Percentiles rank a stretch among this genome's conserved stretches.
phyloP scores from a whole-genome alignment of 2,797 vertebrate species.

The Rhinatrema bivittatum region DNA sequence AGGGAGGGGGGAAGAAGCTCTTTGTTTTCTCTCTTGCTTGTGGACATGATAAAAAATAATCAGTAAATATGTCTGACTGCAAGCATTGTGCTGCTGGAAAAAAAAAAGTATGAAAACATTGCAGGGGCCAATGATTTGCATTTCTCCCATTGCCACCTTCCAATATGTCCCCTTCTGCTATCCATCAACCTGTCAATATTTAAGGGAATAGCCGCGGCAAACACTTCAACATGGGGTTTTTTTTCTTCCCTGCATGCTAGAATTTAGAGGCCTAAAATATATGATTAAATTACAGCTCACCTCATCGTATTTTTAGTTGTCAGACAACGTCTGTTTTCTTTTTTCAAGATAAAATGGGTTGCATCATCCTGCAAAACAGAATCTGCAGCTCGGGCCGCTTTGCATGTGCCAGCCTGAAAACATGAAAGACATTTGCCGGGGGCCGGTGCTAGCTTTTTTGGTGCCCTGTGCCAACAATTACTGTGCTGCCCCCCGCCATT shows the following conservation, averaged over 20 bases:
- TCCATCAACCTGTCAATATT: slow-evolving; percentile 4
- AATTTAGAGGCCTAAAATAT: background rate
- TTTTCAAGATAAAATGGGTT: background rate
- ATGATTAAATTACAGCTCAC: slow-evolving; percentile 3
- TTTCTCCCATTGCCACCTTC: background rate
- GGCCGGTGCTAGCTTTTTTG: no score
- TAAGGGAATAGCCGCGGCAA: background rate
- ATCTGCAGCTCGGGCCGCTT: slow-evolving; percentile 1
- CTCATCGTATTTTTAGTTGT: background rate
- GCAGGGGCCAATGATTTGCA: slow-evolving; percentile 2
- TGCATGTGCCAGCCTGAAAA: slow-evolving; percentile 4
- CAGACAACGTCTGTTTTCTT: no score
- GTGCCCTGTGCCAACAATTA: no score
- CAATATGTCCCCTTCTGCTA: background rate
- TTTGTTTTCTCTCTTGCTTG: no score
- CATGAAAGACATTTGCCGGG: background rate
- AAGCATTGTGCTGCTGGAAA: no score
- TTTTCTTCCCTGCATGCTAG: background rate
- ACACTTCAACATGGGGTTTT: background rate
- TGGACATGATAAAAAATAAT: no score
- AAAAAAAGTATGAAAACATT: slow-evolving; percentile 3
- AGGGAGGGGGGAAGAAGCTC: no score
- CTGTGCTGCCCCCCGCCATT: no score
- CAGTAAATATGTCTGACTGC: no score
- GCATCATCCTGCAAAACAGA: background rate